Evolutionary conservation across 1,140 invertebrate species (phyloP), one percentile per base, ranked within the genome.

Genomic region (Anoplophora glabripennis): DNA sequence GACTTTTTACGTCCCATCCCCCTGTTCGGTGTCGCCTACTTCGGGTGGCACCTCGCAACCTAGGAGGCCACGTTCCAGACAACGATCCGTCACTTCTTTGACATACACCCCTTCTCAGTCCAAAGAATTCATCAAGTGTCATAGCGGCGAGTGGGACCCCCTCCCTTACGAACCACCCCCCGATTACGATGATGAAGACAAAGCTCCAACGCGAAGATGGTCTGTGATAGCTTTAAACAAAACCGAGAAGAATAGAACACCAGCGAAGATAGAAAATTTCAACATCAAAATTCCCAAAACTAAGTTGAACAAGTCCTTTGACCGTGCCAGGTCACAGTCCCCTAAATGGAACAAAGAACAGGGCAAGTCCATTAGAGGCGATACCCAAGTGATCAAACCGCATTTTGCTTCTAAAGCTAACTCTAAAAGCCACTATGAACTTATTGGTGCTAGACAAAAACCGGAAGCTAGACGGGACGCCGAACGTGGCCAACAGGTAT

Each of bases 1-100:
- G 0, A 86, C 81, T 34, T 88, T 88, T 68, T 88, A 88, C 67
- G 86, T 88, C 12, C 86, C 86, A 33, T 85, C 72, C 11, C 69
- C 69, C 18, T 44, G 57, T 14, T 41, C 53, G 8, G 54, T 57
- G 8, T 61, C 59, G n/a, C 65, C 67, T 1, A 61, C 47, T 11
- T 63, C 65, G 3, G 44, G 67, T 36, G 61, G 56, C 36, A 62
- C 41, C 12, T 53, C 53, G 15, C 58, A 56, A 21, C 49, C 61
- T 28, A 63, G 69, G 9, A 61, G 63, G 45, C 62, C 70, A 7
- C 18, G 70, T 34, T 63, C 67, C 14, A 59, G 71, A 28, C 66
- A 66, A 49, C 53, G 69, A 38, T 59, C 57, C 1, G 56, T 63
- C 12, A 63, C 59, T 51, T 65, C 64, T 1, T 47, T 68, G n/a